Evolutionary conservation across 2,888 invertebrate genomes (phyloP).

Genomic region (Leistus spinibarbis): DNA sequence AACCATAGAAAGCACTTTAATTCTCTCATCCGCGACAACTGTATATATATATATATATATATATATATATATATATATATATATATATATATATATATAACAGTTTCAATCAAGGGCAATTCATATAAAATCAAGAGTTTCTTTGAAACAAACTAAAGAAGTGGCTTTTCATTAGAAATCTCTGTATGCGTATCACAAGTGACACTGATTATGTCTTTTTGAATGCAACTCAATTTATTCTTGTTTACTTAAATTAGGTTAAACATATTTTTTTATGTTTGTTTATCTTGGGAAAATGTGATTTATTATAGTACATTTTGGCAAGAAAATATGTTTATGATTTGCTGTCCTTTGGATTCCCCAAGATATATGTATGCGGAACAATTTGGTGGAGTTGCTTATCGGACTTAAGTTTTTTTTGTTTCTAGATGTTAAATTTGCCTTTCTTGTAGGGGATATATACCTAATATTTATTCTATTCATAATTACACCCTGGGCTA

Average conservation of each 20-base stretch:
- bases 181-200: neutral
- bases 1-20: too few species aligned
- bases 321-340: neutral
- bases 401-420: neutral
- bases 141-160: neutral
- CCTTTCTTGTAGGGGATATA: too few species aligned
- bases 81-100: neutral
- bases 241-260: too few species aligned
- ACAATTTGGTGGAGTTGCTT: neutral
- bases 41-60: neutral
- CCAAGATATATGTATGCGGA: neutral
- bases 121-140: neutral
- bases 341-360: neutral
- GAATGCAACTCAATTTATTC: neutral
- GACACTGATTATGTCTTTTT: neutral
- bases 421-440: too few species aligned
- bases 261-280: too few species aligned
- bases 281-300: too few species aligned
- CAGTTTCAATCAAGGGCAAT: neutral
- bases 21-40: too few species aligned
- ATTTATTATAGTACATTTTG: neutral
- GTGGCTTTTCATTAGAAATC: neutral
- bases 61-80: neutral
- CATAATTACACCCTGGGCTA: too few species aligned
- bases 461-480: too few species aligned